Evolutionary conservation across 64 coral and sea anemone genomes (phyloP).

Genomic region (Orbicella faveolata): DNA sequence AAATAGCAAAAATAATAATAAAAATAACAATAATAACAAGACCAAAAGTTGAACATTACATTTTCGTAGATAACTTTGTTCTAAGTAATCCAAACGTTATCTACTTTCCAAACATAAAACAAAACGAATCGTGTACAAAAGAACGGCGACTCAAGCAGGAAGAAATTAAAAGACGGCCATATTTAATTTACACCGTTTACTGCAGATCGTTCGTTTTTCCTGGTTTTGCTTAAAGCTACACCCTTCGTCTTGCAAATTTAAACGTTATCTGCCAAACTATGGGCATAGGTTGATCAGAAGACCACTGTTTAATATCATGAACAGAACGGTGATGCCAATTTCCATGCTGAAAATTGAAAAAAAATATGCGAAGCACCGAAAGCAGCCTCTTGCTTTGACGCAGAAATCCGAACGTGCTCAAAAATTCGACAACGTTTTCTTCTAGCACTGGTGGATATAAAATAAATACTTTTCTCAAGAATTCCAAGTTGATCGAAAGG

Average conservation of each 20-base stretch:
- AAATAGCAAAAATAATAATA: too few relatives aligned
- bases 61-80: too few relatives aligned
- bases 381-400: background rate
- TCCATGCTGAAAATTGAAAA: background rate
- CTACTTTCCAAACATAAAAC: too few relatives aligned
- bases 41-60: too few relatives aligned
- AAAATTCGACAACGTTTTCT: background rate
- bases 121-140: too few relatives aligned
- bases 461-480: background rate
- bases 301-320: background rate
- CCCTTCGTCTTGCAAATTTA: background rate
- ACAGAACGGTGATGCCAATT: background rate
- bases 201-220: background rate
- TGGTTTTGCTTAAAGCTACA: background rate
- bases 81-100: too few relatives aligned
- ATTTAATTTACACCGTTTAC: background rate
- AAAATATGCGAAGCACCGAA: conserved; percentile 23
- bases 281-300: background rate
- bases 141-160: too few relatives aligned
- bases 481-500: background rate
- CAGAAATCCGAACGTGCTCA: background rate
- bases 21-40: too few relatives aligned
- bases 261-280: background rate
- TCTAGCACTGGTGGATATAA: background rate
- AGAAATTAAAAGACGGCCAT: conserved; percentile 6